Percentiles rank a stretch among this genome's conserved stretches.
phyloP scores from a whole-genome alignment of 2,888 invertebrate species.

The Apodemia mormo region DNA sequence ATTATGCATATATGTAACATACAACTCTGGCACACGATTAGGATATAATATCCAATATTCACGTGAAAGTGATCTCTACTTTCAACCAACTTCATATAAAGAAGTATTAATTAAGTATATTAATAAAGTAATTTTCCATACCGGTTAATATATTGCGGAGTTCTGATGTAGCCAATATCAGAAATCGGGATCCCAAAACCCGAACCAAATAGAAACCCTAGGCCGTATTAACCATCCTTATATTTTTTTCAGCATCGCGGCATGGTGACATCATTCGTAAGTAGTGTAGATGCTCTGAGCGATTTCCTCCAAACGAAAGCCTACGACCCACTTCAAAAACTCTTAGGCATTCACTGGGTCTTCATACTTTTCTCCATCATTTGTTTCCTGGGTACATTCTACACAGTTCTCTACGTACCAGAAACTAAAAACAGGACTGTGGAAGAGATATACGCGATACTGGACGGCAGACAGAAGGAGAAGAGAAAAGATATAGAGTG shows the following conservation, averaged over 20 bases:
- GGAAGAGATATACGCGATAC: slow-evolving; percentile 67
- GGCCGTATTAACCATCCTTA: slow-evolving; percentile 19
- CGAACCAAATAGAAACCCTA: too few species aligned
- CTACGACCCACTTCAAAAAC: slow-evolving; percentile 69
- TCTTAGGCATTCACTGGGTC: slow-evolving; percentile 74
- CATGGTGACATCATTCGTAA: slow-evolving; percentile 71
- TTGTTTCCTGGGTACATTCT: slow-evolving; percentile 68
- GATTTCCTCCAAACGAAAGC: slow-evolving; percentile 75
- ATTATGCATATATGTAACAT: too few species aligned
- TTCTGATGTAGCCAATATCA: too few species aligned
- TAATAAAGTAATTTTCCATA: too few species aligned
- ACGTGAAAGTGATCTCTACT: too few species aligned
- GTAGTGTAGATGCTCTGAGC: slow-evolving; percentile 67
- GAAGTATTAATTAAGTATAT: too few species aligned
- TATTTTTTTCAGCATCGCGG: slow-evolving; percentile 63
- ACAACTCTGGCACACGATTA: too few species aligned
- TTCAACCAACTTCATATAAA: too few species aligned
- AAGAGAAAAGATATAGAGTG: slow-evolving; percentile 63
- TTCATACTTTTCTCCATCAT: slow-evolving; percentile 71
- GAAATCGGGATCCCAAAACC: too few species aligned
- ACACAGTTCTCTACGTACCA: slow-evolving; percentile 72
- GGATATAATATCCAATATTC: too few species aligned
- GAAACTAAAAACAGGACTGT: slow-evolving; percentile 70
- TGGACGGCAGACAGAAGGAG: slow-evolving; percentile 63
- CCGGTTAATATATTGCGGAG: too few species aligned